Percentiles rank a stretch among this genome's conserved stretches.
These are phyloP conservation scores for Paralinhomoeus sp. DNA, from an alignment of 2,888 invertebrate genomes.

Conservation along the genomic window DNA sequence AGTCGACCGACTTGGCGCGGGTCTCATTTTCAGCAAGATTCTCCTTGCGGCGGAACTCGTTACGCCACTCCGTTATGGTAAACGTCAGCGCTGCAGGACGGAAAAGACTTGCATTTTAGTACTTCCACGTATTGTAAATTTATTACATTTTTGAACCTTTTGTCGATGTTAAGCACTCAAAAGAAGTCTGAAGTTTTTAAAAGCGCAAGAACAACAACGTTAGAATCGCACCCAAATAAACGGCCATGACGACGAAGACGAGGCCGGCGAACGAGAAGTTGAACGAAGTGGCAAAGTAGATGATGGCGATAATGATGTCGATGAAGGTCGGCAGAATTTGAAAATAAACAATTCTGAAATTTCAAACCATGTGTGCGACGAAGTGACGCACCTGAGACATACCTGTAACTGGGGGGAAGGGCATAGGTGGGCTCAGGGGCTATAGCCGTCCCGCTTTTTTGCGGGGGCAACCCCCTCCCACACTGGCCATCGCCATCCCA, in stretches of 20 bases:
- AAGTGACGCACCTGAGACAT: too few species aligned
- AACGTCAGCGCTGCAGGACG: slow-evolving; percentile 50
- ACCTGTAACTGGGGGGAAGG: too few species aligned
- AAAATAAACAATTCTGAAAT: slow-evolving; percentile 22
- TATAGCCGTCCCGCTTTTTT: too few species aligned
- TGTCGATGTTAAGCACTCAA: too few species aligned
- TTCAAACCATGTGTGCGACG: too few species aligned
- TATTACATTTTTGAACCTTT: too few species aligned
- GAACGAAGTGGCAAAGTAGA: slow-evolving; percentile 63
- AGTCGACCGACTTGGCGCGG: slow-evolving; percentile 64
- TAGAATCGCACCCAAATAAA: slow-evolving; percentile 56
- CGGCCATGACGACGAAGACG: slow-evolving; percentile 69
- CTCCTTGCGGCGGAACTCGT: slow-evolving; percentile 76
- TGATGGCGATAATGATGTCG: slow-evolving; percentile 69
- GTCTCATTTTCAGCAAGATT: slow-evolving; percentile 78
- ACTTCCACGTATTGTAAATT: too few species aligned
- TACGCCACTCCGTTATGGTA: slow-evolving; percentile 84
- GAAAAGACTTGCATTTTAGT: too few species aligned
- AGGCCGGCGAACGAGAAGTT: slow-evolving; percentile 85
- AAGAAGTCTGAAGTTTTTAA: too few species aligned
- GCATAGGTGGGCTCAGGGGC: too few species aligned
- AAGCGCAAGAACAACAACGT: background rate
- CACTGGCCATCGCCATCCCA: too few species aligned
- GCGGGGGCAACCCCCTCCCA: too few species aligned
- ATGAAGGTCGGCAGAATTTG: slow-evolving; percentile 68